Percentiles rank a stretch among this genome's conserved stretches.
phyloP scores from a whole-genome alignment of 1,140 invertebrate genomes.

The Harpegnathos saltator region DNA sequence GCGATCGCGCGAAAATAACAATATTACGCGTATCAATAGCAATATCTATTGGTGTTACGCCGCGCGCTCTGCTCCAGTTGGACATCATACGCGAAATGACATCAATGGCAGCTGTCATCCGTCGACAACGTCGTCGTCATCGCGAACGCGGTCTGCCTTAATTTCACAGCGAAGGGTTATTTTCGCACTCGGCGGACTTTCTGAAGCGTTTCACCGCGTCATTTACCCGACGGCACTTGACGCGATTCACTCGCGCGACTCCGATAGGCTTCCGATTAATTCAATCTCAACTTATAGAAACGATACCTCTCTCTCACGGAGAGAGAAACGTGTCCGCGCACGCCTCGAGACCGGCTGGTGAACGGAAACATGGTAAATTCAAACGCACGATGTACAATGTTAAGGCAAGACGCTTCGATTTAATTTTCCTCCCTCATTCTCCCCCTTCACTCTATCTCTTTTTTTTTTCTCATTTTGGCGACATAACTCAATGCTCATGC shows the following conservation, averaged over 20 bases:
- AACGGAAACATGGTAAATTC: background rate
- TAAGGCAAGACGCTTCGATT: constrained; percentile 12
- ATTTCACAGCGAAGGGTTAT: background rate
- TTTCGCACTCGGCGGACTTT: background rate
- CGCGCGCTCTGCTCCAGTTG: background rate
- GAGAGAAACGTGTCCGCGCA: background rate
- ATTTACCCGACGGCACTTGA: background rate
- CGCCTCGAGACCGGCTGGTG: background rate
- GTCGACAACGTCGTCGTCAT: background rate
- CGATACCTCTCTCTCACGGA: too few species aligned
- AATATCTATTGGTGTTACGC: constrained; percentile 19
- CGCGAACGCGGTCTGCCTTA: background rate
- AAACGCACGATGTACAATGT: background rate
- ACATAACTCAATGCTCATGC: background rate
- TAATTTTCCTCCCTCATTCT: background rate
- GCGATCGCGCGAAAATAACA: constrained; percentile 13
- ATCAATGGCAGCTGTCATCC: background rate
- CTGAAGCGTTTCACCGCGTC: background rate
- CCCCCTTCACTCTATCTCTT: too few species aligned
- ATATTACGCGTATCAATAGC: background rate
- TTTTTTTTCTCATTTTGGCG: too few species aligned
- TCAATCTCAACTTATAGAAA: too few species aligned
- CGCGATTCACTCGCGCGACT: too few species aligned
- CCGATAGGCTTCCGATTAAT: too few species aligned
- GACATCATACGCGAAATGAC: constrained; percentile 1